A percentile compares a stretch with the other conserved stretches of the same genome.
Evolutionary conservation across 2,113 vertebrate genomes (phyloP).

Genomic region (human): DNA sequence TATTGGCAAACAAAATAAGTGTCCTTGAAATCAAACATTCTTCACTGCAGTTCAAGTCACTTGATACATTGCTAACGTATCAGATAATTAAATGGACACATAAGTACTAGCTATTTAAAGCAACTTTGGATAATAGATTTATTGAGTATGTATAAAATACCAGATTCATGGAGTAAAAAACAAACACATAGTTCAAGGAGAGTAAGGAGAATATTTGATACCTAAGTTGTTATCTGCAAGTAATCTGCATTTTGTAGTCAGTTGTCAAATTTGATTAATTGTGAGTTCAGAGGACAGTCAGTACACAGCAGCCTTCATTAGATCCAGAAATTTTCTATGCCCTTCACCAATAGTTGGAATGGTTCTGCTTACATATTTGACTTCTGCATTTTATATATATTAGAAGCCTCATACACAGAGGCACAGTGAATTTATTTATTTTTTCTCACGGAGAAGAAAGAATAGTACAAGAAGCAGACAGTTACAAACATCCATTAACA

Average conservation of each 20-base stretch:
- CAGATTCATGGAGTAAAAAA: constrained; percentile 29
- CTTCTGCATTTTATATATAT: constrained; percentile 39
- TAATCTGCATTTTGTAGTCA: constrained; percentile 68
- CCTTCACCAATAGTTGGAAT: constrained; percentile 55
- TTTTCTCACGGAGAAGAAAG: neutral
- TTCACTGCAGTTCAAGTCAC: neutral
- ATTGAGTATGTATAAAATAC: neutral
- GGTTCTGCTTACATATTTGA: constrained; percentile 6
- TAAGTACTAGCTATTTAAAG: constrained; percentile 35
- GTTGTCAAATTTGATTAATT: constrained; percentile 77
- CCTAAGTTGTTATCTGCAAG: constrained; percentile 54
- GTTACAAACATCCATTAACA: neutral
- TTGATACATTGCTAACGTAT: neutral
- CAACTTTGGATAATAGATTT: neutral
- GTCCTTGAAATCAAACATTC: neutral
- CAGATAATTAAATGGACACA: constrained; percentile 40
- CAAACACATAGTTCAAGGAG: constrained; percentile 60
- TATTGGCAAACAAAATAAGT: neutral
- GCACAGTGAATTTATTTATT: neutral
- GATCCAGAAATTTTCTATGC: constrained; percentile 48
- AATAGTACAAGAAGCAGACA: neutral
- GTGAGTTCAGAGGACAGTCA: constrained; percentile 52
- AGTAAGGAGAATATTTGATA: constrained; percentile 55
- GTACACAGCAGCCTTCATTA: constrained; percentile 48
- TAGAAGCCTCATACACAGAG: neutral